Percentiles rank a stretch among this genome's conserved stretches.
Evolutionary conservation across 2,113 vertebrate species (phyloP).

Genomic region (Gallinago media): DNA sequence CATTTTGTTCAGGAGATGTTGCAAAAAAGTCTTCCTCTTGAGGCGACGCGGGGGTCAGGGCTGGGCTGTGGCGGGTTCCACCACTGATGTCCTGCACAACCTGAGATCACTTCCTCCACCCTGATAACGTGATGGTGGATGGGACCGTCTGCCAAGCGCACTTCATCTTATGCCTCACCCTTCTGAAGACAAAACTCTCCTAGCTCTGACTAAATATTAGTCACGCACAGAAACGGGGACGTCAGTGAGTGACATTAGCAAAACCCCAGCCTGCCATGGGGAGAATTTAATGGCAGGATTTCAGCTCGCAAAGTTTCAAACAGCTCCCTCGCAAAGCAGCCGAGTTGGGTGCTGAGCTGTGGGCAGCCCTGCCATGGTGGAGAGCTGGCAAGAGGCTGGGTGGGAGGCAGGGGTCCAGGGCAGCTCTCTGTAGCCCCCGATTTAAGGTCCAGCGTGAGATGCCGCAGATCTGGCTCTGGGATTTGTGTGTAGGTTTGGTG

Average conservation of each 20-base stretch:
- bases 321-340: neutral
- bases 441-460: neutral
- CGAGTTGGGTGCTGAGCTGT: neutral
- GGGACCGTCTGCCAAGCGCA: neutral
- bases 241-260: neutral
- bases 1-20: neutral
- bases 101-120: neutral
- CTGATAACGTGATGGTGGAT: neutral
- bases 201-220: neutral
- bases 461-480: neutral
- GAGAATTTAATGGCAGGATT: neutral
- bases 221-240: neutral
- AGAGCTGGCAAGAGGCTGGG: neutral
- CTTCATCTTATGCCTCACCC: neutral
- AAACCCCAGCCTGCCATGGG: neutral
- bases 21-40: neutral
- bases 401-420: neutral
- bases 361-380: neutral
- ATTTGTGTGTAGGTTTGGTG: neutral
- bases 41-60: neutral
- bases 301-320: neutral
- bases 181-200: neutral
- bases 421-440: rapidly evolving
- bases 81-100: neutral
- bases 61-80: neutral